Base-by-base conservation (phyloP, 2,113 vertebrate species). In the Myrmecobius fasciatus region DNA sequence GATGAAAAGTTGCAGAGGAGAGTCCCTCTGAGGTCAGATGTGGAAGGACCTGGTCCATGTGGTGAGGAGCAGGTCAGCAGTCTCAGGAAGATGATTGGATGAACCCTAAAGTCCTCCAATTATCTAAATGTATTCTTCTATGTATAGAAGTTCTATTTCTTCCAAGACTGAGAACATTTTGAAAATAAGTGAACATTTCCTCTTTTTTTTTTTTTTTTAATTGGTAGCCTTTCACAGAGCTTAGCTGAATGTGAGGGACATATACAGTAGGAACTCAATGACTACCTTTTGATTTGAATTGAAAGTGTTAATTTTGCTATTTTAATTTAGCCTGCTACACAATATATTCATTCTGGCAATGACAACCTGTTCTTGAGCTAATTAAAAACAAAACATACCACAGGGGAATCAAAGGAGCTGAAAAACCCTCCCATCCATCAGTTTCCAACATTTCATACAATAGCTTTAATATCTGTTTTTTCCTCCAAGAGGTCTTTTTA, bases 371-470 rank as follows among this genome's bases (percentile, higher is more conserved):
- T 88, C 20, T n/a, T 25, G 36, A 83, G 52, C 88, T 53, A 22
- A 1, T n/a, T 0, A 25, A 0, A 0, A 31, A n/a, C 52, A 92
- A 52, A 88, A 56, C 26, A 67, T 7, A 8, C 2, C 17, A 2
- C 2, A 51, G 22, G 0, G 89, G 54, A 89, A 25, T 52, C 0
- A 60, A 0, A 52, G 90, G 36, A 91, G 75, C 90, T 94, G 43
- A 95, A 92, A 49, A 51, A 25, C 49, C 48, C 88, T 92, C 31
- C 91, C 46, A 53, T 8, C 7, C 56, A 8, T 43, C 25, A 93
- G 52, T 94, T 92, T 89, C 52, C 31, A 91, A 89, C 24, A 60
- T 93, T 94, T 88, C 12, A 53, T 54, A 96, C 75, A 91, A 94
- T 54, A 75, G 67, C 93, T 83, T 95, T 92, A 92, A 48, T 83